Evolutionary conservation across 2,888 invertebrate species (phyloP).

Genomic region (Meiosimyza decipiens): DNA sequence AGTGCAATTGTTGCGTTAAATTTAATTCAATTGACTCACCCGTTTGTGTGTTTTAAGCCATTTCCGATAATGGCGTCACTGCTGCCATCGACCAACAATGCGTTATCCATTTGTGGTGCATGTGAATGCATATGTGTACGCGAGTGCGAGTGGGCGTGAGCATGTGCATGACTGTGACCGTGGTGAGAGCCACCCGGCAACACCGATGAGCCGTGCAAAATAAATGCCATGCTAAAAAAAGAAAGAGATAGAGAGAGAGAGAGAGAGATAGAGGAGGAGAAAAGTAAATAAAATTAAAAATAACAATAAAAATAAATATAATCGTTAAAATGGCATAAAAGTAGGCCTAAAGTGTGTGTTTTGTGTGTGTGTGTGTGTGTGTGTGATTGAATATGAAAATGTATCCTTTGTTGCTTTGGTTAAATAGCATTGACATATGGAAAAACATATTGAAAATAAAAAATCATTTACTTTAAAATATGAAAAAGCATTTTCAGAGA

Average conservation of each 20-base stretch:
- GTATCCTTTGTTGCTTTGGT: too few relatives aligned
- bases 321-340: slow-evolving; percentile 19
- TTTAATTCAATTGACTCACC: slow-evolving; percentile 39
- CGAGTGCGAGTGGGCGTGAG: slow-evolving; percentile 50
- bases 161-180: slow-evolving; percentile 67
- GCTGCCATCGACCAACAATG: slow-evolving; percentile 40
- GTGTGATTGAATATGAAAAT: too few relatives aligned
- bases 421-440: too few relatives aligned
- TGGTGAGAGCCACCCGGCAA: slow-evolving; percentile 59
- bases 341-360: neutral
- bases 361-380: too few relatives aligned
- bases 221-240: slow-evolving; percentile 77
- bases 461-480: too few relatives aligned
- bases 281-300: slow-evolving; percentile 16
- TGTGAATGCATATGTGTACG: slow-evolving; percentile 40
- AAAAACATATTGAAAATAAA: too few relatives aligned
- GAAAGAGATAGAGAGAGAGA: slow-evolving; percentile 44
- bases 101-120: slow-evolving; percentile 25
- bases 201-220: slow-evolving; percentile 78
- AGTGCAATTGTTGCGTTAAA: neutral
- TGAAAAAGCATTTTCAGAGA: too few relatives aligned
- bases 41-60: slow-evolving; percentile 44
- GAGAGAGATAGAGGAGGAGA: slow-evolving; percentile 30
- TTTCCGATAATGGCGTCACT: slow-evolving; percentile 36
- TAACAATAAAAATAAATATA: neutral